These are phyloP conservation scores for Cybosia mesomella DNA, from an alignment of 2,888 invertebrate species.

Conservation along the genomic window DNA sequence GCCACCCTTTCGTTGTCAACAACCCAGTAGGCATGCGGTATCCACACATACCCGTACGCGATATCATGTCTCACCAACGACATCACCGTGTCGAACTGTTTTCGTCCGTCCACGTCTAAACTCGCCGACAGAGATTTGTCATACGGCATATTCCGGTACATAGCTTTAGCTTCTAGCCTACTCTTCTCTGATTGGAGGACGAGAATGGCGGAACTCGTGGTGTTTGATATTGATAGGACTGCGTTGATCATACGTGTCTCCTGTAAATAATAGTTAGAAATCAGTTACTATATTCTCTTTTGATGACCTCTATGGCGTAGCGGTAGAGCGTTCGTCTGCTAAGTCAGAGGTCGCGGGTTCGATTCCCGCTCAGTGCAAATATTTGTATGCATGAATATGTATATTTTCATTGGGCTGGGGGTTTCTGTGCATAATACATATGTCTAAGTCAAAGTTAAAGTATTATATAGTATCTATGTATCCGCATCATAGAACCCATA, in stretches of 20 bases:
- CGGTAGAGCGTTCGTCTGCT: too few species aligned
- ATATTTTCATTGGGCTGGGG: too few species aligned
- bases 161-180: constrained; percentile 90
- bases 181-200: constrained; percentile 90
- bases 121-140: constrained; percentile 90
- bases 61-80: constrained; percentile 87
- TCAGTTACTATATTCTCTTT: neutral
- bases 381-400: too few species aligned
- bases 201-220: constrained; percentile 82
- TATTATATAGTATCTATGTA: too few species aligned
- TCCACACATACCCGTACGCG: constrained; percentile 90
- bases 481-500: too few species aligned
- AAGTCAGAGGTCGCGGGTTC: too few species aligned
- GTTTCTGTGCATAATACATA: too few species aligned
- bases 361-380: too few species aligned
- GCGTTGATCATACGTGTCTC: constrained; percentile 84
- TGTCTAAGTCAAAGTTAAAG: too few species aligned
- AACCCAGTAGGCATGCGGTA: constrained; percentile 90
- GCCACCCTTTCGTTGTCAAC: constrained; percentile 91
- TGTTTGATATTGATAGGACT: constrained; percentile 70
- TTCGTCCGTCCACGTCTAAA: constrained; percentile 91
- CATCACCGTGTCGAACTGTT: constrained; percentile 89
- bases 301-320: too few species aligned
- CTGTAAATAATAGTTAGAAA: constrained; percentile 50
- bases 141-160: constrained; percentile 90